Evolutionary conservation across 2,113 vertebrate genomes (phyloP).

Genomic region (Cyprinodon brontotheroides): DNA sequence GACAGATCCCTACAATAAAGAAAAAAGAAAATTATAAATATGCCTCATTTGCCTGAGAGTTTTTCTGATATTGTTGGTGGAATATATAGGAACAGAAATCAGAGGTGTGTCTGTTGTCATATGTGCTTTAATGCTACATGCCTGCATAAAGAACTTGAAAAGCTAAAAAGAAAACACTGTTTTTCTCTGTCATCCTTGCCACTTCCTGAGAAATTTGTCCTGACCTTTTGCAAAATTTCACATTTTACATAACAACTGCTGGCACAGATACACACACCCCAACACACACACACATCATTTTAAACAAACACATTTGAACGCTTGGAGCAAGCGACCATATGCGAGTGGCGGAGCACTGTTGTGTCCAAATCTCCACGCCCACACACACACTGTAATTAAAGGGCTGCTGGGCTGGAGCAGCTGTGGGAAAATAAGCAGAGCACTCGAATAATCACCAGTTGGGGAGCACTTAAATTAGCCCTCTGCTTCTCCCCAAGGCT

Average conservation of each 20-base stretch:
- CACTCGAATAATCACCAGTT: conserved; percentile 77
- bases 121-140: background rate
- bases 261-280: conserved; percentile 17
- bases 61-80: conserved; percentile 1
- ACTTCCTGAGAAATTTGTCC: conserved; percentile 29
- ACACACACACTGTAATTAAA: conserved; percentile 74
- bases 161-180: conserved; percentile 28
- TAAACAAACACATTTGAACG: conserved; percentile 16
- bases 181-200: conserved; percentile 20
- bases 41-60: background rate
- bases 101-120: background rate
- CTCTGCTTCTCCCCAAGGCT: conserved; percentile 64
- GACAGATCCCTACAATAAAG: conserved; percentile 87
- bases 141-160: conserved; percentile 11
- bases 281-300: conserved; percentile 5
- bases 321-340: conserved; percentile 18
- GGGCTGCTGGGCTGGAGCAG: conserved; percentile 75
- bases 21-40: conserved; percentile 11
- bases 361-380: conserved; percentile 59
- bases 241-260: conserved; percentile 32
- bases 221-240: conserved; percentile 54
- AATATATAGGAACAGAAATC: background rate
- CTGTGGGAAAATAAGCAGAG: conserved; percentile 80
- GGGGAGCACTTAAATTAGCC: conserved; percentile 80
- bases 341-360: conserved; percentile 37